Evolutionary conservation across 2,113 vertebrate genomes (phyloP), one percentile per base, ranked within the genome.

Genomic region (Hippolais icterina): DNA sequence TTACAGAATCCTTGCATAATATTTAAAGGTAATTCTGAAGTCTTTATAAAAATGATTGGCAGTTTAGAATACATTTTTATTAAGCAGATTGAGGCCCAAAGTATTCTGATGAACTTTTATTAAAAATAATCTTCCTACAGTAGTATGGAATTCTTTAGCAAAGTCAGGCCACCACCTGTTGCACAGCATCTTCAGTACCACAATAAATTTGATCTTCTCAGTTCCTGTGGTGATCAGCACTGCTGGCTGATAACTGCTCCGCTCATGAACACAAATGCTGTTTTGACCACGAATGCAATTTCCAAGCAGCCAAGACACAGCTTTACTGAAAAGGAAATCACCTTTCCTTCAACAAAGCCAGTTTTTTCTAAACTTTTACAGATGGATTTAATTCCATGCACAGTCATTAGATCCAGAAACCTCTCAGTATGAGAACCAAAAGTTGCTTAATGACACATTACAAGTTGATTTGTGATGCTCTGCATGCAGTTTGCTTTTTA

Each of bases 291-390:
- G 3, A 92, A 79, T 6, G 37, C 27, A 64, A 66, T 83, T 81
- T 75, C 75, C 68, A 87, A 64, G 61, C 63, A 92, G 87, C 44
- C 57, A 93, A 90, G 72, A 60, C 46, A 76, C n/a, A 81, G 79
- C 35, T 92, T 87, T 84, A 56, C 39, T 31, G n/a, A 78, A 85
- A 93, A 96, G 89, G 63, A 95, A 93, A 95, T 84, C 46, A 76
- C 59, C 50, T 90, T 89, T 93, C 66, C 75, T 85, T 93, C 47
- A 54, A 44, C 1, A 19, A 89, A 59, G 41, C 21, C 54, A 74
- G 28, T 13, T 60, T 70, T 31, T 65, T n/a, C 29, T 71, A 49
- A 89, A 66, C 12, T 35, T 91, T 90, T 71, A 44, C 78, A 87
- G 50, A 79, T 56, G 89, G 89, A 35, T 61, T 41, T 52, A 70